Base-by-base conservation (phyloP, 1,140 invertebrate genomes). In the Brachionus koreanus region DNA sequence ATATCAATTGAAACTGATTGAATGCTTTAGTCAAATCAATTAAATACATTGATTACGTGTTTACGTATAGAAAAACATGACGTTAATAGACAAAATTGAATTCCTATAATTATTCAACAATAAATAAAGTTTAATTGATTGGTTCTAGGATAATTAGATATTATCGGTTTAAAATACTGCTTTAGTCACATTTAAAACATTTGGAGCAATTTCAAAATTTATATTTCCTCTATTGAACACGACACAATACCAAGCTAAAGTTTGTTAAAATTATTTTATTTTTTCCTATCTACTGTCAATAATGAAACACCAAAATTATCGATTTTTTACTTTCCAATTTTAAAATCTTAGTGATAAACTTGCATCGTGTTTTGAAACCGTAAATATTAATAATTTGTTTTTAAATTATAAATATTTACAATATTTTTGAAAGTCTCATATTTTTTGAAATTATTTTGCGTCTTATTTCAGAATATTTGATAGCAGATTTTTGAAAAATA, bases 371-470 rank as follows among this genome's bases (percentile, higher is more conserved):
- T 19, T 19, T 57, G n/a, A 57, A 57, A 57, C 19, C 49, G 49
- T 57, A 57, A 25, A 57, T 57, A 57, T 25, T 57, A 23, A 57
- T 57, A 57, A 57, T 57, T 57, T 57, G 49, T 57, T 19, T 23
- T 57, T 57, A 57, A 57, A 57, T 57, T 57, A 57, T 57, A 57
- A 57, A 57, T 57, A 57, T 57, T 57, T 57, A 57, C 49, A 5
- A 57, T 57, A 7, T 57, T 57, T 57, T 5, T 16, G 9, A 7
- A 57, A 57, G 19, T 57, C 13, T n/a, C 13, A 49, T 49, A n/a
- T 49, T 49, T 5, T 49, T 49, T 49, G 1, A 49, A 49, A n/a
- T 49, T n/a, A 49, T 49, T 49, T 49, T 49, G 16, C 13, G 9
- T 5, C 16, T 57, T 1, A 57, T 16, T 57, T 57, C 0, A 25